A percentile compares a stretch with the other conserved stretches of the same genome.
These are phyloP conservation scores for Hemicentrotus pulcherrimus DNA, from an alignment of 35 echinoderm and acorn worm species.

Conservation along the genomic window DNA sequence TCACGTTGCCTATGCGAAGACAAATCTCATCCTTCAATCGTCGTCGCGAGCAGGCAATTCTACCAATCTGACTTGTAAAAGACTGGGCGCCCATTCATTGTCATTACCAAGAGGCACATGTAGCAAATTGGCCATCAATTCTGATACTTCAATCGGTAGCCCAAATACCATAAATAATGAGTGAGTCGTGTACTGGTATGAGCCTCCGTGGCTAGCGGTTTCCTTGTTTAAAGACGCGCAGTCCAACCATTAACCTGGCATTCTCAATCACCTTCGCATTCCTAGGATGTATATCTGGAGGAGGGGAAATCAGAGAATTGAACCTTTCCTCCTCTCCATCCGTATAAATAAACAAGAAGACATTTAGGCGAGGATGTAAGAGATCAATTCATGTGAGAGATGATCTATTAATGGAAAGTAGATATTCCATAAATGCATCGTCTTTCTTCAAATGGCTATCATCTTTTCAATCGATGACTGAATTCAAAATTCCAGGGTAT, in stretches of 20 bases:
- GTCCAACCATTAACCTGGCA: not conserved
- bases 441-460: not conserved
- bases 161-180: constrained; percentile 14
- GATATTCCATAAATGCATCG: not conserved
- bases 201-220: not conserved
- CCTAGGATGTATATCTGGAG: not conserved
- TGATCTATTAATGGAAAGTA: not conserved
- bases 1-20: not conserved
- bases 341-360: not conserved
- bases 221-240: not conserved
- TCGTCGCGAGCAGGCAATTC: not conserved
- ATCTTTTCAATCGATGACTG: not conserved
- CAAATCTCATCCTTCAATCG: not conserved
- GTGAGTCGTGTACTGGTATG: constrained; percentile 8
- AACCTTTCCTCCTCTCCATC: not conserved
- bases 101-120: not conserved
- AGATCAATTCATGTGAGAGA: not conserved
- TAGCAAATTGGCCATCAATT: constrained; percentile 4
- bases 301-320: not conserved
- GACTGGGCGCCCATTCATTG: not conserved
- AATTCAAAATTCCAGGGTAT: too few relatives aligned
- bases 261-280: not conserved
- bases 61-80: not conserved
- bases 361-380: not conserved
- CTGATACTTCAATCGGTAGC: not conserved